Evolutionary conservation across 2,888 invertebrate genomes (phyloP), one percentile per base, ranked within the genome.

Genomic region (Acanthacorydalis orientalis): DNA sequence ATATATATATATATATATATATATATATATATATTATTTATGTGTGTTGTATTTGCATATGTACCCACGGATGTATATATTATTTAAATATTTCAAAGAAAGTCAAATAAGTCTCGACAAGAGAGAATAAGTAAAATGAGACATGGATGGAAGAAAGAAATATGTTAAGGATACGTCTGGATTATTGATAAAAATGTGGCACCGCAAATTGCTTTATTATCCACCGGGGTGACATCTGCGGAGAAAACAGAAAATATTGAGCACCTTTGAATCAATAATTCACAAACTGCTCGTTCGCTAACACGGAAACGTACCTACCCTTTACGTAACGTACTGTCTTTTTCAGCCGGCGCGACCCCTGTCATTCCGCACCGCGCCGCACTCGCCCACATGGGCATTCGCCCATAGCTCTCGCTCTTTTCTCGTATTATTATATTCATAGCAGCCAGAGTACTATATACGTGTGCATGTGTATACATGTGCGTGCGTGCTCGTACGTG

Each of bases 131-230:
- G 23, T 23, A 23, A 23, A 23, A 23, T 23, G 23, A 23, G 23
- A 23, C 23, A 23, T 23, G 23, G 23, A 23, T 23, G 23, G 23
- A 23, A 23, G 23, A 23, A 37, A 37, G 37, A 37, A 37, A 37
- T 37, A 37, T 37, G 37, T 37, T 37, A 37, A 37, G 37, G 37
- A 14, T 42, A 15, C 12, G 16, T 31, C 31, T 47, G 31, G 42
- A 47, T 47, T 47, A 47, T 47, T 47, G 43, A 47, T 47, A 47
- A 47, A 47, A 47, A 47, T 47, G 47, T 47, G 47, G 42, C 47
- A 43, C 43, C 39, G 35, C 47, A 47, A 47, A 47, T 47, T 47
- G 47, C 43, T 47, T 47, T 47, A 47, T 47, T 47, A 47, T 34
- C 42, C 47, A 47, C 47, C 16, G 16, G 42, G 47, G 47, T 47